Conservation (phyloP, 2,888 invertebrate species). For the Heliconius erato region DNA sequence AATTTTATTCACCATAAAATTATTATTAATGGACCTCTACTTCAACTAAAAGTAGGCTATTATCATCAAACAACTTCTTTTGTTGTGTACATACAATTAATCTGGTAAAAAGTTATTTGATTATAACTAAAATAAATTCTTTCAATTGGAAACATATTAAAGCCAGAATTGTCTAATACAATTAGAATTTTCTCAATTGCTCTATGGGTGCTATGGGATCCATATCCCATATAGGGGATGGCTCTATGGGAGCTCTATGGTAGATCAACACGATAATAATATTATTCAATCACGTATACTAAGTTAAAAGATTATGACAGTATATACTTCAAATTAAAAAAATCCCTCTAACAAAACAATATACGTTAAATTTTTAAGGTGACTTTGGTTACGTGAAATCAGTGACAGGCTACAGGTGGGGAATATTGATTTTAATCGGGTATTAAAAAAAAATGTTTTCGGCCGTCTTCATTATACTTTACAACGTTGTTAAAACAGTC, state of each 20-base stretch:
- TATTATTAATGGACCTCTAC: neutral
- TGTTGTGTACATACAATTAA: neutral
- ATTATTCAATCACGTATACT: neutral
- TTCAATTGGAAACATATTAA: neutral
- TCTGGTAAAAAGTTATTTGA: too few species aligned
- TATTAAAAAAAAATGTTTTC: constrained; percentile 52
- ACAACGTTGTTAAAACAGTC: constrained; percentile 49
- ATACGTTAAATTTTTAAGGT: constrained; percentile 28
- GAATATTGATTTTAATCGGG: constrained; percentile 49
- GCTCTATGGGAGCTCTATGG: neutral
- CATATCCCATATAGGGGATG: neutral
- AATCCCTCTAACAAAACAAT: neutral
- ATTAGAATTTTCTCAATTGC: too few species aligned
- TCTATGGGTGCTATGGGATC: neutral
- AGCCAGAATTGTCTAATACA: neutral
- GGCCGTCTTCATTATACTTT: constrained; percentile 48
- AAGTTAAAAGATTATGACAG: neutral
- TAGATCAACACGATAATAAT: neutral
- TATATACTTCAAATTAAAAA: neutral
- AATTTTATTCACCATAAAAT: neutral
- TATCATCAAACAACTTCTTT: neutral
- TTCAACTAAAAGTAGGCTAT: neutral
- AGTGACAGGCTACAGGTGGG: constrained; percentile 44
- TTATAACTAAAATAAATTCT: neutral
- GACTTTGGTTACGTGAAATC: constrained; percentile 33